A percentile compares a stretch with the other conserved stretches of the same genome.
phyloP scores from a whole-genome alignment of 2,797 vertebrate genomes.

The Sebastes cheni region DNA sequence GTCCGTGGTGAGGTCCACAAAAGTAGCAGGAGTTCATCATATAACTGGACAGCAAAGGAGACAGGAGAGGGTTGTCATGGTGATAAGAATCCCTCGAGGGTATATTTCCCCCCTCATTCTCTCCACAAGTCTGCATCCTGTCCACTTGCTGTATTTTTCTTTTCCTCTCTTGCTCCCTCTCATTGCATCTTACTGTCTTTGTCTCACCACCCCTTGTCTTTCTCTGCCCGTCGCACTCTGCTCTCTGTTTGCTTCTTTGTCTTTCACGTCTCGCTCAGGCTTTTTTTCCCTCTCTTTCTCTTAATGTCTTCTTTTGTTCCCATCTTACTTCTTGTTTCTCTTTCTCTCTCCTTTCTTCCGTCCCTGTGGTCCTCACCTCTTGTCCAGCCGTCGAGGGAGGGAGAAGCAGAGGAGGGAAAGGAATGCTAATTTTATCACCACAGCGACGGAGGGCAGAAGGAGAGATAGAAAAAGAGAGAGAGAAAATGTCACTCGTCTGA shows the following conservation, averaged over 20 bases:
- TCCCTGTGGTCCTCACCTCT: constrained; percentile 77
- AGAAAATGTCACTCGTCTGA: constrained; percentile 78
- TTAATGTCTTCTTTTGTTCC: constrained; percentile 61
- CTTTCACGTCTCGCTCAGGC: constrained; percentile 18
- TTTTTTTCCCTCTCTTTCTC: constrained; percentile 19
- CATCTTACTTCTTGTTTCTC: constrained; percentile 53
- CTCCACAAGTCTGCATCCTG: constrained; percentile 56
- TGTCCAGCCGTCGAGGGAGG: constrained; percentile 70
- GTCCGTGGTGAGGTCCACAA: constrained; percentile 18
- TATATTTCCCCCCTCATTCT: constrained; percentile 52
- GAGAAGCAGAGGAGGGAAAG: constrained; percentile 71
- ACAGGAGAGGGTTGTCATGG: constrained; percentile 73
- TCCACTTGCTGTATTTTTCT: constrained; percentile 50
- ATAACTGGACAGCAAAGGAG: constrained; percentile 64
- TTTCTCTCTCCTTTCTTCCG: constrained; percentile 43
- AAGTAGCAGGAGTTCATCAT: constrained; percentile 63
- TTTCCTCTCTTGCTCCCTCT: background rate
- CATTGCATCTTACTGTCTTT: constrained; percentile 34
- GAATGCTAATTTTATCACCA: constrained; percentile 83
- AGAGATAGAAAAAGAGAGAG: constrained; percentile 46
- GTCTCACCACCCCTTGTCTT: constrained; percentile 30
- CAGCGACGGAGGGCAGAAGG: constrained; percentile 62
- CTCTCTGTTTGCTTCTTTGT: constrained; percentile 36
- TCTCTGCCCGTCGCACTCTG: constrained; percentile 24
- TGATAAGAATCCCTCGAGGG: constrained; percentile 67